Evolutionary conservation across 2,888 invertebrate species (phyloP), one percentile per base, ranked within the genome.

Genomic region (Drosophila mulleri): DNA sequence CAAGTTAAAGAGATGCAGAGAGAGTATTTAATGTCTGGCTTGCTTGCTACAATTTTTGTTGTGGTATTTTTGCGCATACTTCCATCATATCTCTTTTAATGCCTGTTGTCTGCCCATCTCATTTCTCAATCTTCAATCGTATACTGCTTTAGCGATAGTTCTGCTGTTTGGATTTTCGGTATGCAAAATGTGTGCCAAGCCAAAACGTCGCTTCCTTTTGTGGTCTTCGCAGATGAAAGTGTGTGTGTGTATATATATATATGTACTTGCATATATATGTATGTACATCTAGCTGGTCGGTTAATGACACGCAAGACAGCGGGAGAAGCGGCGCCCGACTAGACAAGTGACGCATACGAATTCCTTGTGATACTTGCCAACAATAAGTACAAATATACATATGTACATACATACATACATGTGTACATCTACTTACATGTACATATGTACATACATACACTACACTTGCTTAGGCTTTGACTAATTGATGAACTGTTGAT

Each of bases 171-270:
- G 62, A 65, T 76, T 76, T 84, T 83, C 61, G 78, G 84, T 89
- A 84, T 89, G 89, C 84, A 81, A 89, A 84, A 84, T 89, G 89
- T 84, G 84, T 84, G 89, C 84, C 89, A 88, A 77, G 61, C 67
- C 68, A 73, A 78, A 75, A 54, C 48, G 74, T 65, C 39, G 71
- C 59, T 80, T 80, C 70, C 81, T 77, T 73, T 80, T 73, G 70
- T 52, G 60, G 53, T 20, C 44, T 54, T 41, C 32, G 29, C 1
- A 37, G 5, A 2, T 58, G 42, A 11, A 16, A 41, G 26, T 23
- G 23, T 52, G 59, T 41, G 29, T 26, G 26, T 53, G 14, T 44
- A n/a, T 44, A 9, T 2, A n/a, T 23, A 29, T 32, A 3, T 54
- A 12, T 11, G 14, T 59, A 16, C 20, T n/a, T 39, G 5, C 9